These are phyloP conservation scores for Archegozetes longisetosus DNA, from an alignment of 1,140 invertebrate genomes.

Conservation along the genomic window DNA sequence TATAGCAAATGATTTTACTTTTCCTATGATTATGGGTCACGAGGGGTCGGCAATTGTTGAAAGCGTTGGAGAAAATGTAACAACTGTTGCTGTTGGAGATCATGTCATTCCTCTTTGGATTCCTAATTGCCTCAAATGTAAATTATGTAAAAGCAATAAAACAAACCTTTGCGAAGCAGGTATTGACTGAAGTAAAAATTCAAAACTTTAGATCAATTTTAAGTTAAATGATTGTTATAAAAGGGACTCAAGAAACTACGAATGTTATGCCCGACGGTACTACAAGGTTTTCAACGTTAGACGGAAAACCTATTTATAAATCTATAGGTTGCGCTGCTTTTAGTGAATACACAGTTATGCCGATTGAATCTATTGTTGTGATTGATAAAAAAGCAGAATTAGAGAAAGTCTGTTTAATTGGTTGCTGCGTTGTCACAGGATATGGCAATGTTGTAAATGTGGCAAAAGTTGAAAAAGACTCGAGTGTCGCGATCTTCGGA, in stretches of 20 bases:
- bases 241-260: neutral
- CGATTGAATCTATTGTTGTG: neutral
- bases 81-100: constrained; percentile 67
- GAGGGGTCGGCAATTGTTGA: constrained; percentile 34
- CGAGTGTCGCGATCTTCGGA: constrained; percentile 80
- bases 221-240: neutral
- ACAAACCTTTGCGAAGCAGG: constrained; percentile 65
- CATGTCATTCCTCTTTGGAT: constrained; percentile 88
- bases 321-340: constrained; percentile 98
- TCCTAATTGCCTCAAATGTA: constrained; percentile 85
- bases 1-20: neutral
- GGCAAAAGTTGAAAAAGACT: constrained; percentile 63
- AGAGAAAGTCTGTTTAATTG: constrained; percentile 79
- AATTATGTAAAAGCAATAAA: constrained; percentile 83
- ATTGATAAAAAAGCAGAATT: constrained; percentile 47
- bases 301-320: constrained; percentile 70
- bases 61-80: constrained; percentile 79
- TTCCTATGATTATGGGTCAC: neutral
- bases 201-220: neutral
- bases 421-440: constrained; percentile 78
- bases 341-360: constrained; percentile 78
- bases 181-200: constrained; percentile 9
- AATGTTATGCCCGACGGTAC: constrained; percentile 61
- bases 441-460: constrained; percentile 87
- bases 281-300: constrained; percentile 72